A percentile compares a stretch with the other conserved stretches of the same genome.
Evolutionary conservation across 2,113 vertebrate genomes (phyloP).

Genomic region (Ciconia stormi): DNA sequence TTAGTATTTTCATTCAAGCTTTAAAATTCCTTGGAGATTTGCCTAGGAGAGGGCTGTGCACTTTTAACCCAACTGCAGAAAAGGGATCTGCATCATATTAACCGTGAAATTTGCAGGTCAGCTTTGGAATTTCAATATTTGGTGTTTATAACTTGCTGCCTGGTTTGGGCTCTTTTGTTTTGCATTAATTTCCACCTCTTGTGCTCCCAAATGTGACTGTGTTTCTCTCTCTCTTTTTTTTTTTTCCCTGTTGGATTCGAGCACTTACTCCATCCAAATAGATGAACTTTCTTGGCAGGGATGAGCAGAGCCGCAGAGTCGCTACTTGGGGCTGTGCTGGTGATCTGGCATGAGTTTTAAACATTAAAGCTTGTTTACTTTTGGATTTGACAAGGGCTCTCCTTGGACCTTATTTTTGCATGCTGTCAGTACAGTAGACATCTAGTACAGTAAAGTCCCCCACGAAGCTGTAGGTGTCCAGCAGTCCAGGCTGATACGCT

Average conservation of each 20-base stretch:
- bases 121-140: constrained; percentile 56
- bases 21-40: constrained; percentile 61
- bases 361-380: constrained; percentile 14
- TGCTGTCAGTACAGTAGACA: neutral
- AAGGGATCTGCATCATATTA: constrained; percentile 15
- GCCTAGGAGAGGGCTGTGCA: constrained; percentile 42
- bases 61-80: constrained; percentile 63
- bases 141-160: constrained; percentile 61
- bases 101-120: constrained; percentile 53
- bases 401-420: neutral
- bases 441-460: neutral
- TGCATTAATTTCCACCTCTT: constrained; percentile 37
- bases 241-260: rapidly evolving
- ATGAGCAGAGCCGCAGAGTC: neutral
- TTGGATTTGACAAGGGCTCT: neutral
- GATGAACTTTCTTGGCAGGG: constrained; percentile 36
- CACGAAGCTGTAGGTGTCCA: neutral
- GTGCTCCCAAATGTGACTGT: constrained; percentile 14
- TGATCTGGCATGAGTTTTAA: constrained; percentile 35
- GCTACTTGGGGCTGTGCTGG: neutral
- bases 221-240: neutral
- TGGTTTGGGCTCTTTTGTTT: constrained; percentile 46
- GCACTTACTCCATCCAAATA: neutral
- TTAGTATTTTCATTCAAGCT: constrained; percentile 59
- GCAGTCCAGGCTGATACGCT: neutral